Evolutionary conservation across 2,888 invertebrate genomes (phyloP).

Genomic region (Spodoptera littoralis): DNA sequence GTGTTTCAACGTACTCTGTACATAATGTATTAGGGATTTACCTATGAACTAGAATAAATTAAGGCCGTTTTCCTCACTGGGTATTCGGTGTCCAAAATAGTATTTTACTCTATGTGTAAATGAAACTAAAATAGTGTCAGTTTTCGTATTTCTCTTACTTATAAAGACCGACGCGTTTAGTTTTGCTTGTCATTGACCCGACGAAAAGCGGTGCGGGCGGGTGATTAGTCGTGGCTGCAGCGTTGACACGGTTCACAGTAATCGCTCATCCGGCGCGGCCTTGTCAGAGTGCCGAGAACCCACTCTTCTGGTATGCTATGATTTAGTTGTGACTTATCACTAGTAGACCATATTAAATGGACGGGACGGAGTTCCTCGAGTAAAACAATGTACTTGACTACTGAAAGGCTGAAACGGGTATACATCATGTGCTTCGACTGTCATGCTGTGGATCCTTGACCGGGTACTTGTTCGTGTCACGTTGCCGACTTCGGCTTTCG

Average conservation of each 20-base stretch:
- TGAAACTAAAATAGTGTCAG: conserved; percentile 18
- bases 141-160: conserved; percentile 27
- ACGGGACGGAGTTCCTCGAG: background rate
- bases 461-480: conserved; percentile 72
- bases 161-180: conserved; percentile 48
- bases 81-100: conserved; percentile 7
- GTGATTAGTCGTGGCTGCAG: conserved; percentile 77
- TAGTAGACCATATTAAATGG: background rate
- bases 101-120: conserved; percentile 9
- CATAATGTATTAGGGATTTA: conserved; percentile 25
- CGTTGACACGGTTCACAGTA: conserved; percentile 82
- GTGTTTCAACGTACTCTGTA: conserved; percentile 20
- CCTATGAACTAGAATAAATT: conserved; percentile 38
- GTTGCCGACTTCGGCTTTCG: conserved; percentile 72
- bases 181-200: conserved; percentile 74
- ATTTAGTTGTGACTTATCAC: conserved; percentile 32
- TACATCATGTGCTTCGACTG: conserved; percentile 33
- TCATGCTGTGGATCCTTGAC: conserved; percentile 72
- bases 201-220: conserved; percentile 69
- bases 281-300: conserved; percentile 65
- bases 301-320: conserved; percentile 21
- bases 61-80: conserved; percentile 28
- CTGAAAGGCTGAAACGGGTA: no score
- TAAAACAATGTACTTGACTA: no score
- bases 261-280: conserved; percentile 82